Evolutionary conservation across 1,140 invertebrate genomes (phyloP).

Genomic region (Drosophila lini): DNA sequence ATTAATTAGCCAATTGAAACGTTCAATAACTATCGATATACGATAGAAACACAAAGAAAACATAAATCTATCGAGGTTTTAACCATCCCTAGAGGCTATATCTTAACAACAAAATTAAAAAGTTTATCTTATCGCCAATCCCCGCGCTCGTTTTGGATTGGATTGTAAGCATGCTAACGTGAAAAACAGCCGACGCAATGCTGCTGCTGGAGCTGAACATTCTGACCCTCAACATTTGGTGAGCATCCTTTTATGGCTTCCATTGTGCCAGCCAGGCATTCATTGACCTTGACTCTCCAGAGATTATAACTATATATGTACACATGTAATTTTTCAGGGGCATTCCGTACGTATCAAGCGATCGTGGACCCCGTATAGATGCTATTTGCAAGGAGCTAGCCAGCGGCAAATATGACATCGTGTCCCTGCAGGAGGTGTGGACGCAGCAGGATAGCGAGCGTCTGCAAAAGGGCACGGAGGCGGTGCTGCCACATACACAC

Average conservation of each 20-base stretch:
- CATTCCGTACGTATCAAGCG: conserved; percentile 91
- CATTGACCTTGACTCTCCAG: conserved; percentile 25
- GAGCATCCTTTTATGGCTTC: conserved; percentile 29
- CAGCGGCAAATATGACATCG: conserved; percentile 91
- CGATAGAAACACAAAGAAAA: background rate
- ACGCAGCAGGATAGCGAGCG: conserved; percentile 89
- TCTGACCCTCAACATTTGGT: conserved; percentile 83
- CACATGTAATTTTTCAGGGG: conserved; percentile 87
- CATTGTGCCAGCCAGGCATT: background rate
- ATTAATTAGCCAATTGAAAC: too few relatives aligned
- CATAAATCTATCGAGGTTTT: background rate
- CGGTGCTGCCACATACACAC: conserved; percentile 92
- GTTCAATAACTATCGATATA: background rate
- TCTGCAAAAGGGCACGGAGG: conserved; percentile 87
- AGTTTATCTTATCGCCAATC: conserved; percentile 57
- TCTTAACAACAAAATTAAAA: conserved; percentile 35
- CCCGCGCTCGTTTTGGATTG: conserved; percentile 16
- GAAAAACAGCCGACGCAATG: conserved; percentile 48
- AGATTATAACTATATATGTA: conserved; percentile 42
- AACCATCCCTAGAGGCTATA: conserved; percentile 10
- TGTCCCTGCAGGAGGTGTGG: conserved; percentile 97
- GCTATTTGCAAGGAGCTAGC: conserved; percentile 92
- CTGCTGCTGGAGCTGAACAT: conserved; percentile 78
- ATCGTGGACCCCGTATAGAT: conserved; percentile 90
- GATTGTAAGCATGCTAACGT: conserved; percentile 50